Evolutionary conservation across 2,797 vertebrate species (phyloP).

Genomic region (Chaunax sp.): DNA sequence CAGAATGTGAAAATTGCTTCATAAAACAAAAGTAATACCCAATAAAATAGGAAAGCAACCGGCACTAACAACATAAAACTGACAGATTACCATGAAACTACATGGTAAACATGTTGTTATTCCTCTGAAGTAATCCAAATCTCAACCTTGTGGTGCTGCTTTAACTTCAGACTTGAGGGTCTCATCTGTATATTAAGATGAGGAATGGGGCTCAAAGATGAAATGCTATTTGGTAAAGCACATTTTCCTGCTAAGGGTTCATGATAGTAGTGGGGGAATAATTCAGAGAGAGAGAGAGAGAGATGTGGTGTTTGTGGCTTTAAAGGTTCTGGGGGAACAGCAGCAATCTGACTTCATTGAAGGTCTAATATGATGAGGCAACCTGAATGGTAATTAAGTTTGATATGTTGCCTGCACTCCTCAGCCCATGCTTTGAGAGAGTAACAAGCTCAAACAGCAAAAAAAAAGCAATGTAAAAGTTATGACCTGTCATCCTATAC

Average conservation of each 20-base stretch:
- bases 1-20: constrained; percentile 81
- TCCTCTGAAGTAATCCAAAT: constrained; percentile 76
- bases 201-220: constrained; percentile 64
- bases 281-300: constrained; percentile 65
- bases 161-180: constrained; percentile 59
- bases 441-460: constrained; percentile 82
- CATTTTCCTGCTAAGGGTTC: constrained; percentile 68
- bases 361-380: constrained; percentile 82
- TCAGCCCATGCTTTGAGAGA: constrained; percentile 72
- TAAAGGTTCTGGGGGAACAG: constrained; percentile 70
- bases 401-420: constrained; percentile 82
- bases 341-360: constrained; percentile 82
- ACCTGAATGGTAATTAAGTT: constrained; percentile 86
- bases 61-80: constrained; percentile 81
- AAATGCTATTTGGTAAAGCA: constrained; percentile 73
- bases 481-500: constrained; percentile 78
- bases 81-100: constrained; percentile 77
- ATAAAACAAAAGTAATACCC: constrained; percentile 88
- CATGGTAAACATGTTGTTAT: constrained; percentile 83
- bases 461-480: constrained; percentile 78
- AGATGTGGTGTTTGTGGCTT: constrained; percentile 73
- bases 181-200: constrained; percentile 78
- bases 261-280: constrained; percentile 60
- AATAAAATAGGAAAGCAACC: constrained; percentile 83
- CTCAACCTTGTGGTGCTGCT: constrained; percentile 75